phyloP scores from a whole-genome alignment of 2,888 invertebrate genomes.

The Chrysolina oricalcia region DNA sequence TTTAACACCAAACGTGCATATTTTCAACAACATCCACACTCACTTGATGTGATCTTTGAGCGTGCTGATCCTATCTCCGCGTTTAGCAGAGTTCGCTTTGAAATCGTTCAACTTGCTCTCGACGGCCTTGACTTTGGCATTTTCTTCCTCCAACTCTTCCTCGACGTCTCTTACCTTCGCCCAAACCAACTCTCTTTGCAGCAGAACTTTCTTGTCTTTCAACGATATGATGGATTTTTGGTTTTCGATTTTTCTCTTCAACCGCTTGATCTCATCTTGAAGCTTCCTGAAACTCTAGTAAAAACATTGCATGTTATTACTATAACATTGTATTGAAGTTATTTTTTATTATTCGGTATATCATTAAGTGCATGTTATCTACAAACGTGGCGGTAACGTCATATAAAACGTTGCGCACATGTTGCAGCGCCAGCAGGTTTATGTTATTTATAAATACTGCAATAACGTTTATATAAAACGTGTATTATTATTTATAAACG shows the following conservation, averaged over 20 bases:
- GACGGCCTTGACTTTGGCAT: constrained; percentile 40
- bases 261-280: constrained; percentile 59
- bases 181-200: constrained; percentile 66
- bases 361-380: too few species aligned
- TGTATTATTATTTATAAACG: too few species aligned
- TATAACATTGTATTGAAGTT: too few species aligned
- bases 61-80: constrained; percentile 46
- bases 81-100: constrained; percentile 48
- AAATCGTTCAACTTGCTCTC: constrained; percentile 51
- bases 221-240: constrained; percentile 64
- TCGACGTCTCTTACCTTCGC: constrained; percentile 65
- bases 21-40: background rate
- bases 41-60: constrained; percentile 38
- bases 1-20: background rate
- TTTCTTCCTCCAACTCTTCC: constrained; percentile 63
- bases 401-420: too few species aligned
- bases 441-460: too few species aligned
- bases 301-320: background rate
- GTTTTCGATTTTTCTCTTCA: constrained; percentile 62
- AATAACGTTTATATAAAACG: too few species aligned
- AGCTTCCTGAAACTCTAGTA: constrained; percentile 55
- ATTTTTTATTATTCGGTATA: too few species aligned
- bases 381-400: too few species aligned
- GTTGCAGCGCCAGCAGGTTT: too few species aligned
- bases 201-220: constrained; percentile 62